Base-by-base conservation (phyloP, 1,140 invertebrate genomes). In the Galleria mellonella region DNA sequence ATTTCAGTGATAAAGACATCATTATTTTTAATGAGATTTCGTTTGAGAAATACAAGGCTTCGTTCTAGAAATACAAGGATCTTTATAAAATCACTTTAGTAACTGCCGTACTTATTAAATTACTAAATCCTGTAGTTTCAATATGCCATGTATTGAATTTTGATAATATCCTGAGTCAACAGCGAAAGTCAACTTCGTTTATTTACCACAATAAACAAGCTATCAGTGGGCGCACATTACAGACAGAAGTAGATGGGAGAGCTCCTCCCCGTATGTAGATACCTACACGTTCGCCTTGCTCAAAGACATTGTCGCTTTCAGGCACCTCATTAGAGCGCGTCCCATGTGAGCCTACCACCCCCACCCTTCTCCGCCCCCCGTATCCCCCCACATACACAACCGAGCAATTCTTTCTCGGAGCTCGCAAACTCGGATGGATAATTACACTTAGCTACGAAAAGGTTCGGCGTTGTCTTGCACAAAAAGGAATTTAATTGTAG, bases 291-390 rank as follows among this genome's bases (percentile, higher is more conserved):
- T 83, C 77, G 79, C 71, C 81, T 78, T 78, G 72, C 76, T 79
- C 71, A 82, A 79, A 84, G 81, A 82, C 81, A 84, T 84, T 84
- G 81, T 84, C 81, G 77, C 81, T 84, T 84, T 82, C 77, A 82
- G 77, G 76, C 79, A 83, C 77, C 76, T 83, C 79, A 83, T 83
- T 83, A 83, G 77, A 78, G 79, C 68, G 69, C 75, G 77, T 83
- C 77, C 79, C 79, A 77, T 79, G 77, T 78, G 74, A 81, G 79
- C 75, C 75, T 78, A 78, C 68, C 69, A 62, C 43, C 52, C 30
- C 53, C 55, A 9, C 35, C 41, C 32, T 50, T 41, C 51, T 23
- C 35, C 51, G 23, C 29, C 36, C 29, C 39, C 47, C 47, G 36
- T 53, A 41, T 51, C 37, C 54, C 61, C 35, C 36, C 63, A 47